Evolutionary conservation across 2,113 vertebrate species (phyloP).

Genomic region (Brienomyrus longianalis): DNA sequence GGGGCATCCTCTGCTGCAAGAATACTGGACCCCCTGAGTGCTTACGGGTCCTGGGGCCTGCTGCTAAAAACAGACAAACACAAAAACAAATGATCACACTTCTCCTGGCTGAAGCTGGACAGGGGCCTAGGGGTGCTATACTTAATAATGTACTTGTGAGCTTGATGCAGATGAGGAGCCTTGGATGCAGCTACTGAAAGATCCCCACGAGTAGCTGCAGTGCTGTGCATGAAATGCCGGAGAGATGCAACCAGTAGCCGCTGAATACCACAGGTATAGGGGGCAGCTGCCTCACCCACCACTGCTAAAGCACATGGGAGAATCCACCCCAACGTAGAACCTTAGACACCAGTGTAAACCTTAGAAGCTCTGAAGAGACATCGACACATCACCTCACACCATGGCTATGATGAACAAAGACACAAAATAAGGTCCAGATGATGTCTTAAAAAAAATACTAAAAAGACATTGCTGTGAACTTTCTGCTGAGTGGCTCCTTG

Average conservation of each 20-base stretch:
- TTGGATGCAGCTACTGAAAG: background rate
- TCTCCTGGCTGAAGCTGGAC: background rate
- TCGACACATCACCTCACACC: background rate
- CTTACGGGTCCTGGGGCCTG: background rate
- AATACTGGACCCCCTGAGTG: background rate
- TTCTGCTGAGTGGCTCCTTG: too few relatives aligned
- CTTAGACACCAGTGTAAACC: too few relatives aligned
- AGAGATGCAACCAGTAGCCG: background rate
- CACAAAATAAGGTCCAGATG: background rate
- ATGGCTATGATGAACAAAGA: background rate
- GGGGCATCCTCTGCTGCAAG: background rate
- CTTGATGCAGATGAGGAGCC: background rate
- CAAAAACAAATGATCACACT: background rate
- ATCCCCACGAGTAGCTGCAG: background rate
- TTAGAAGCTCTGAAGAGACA: too few relatives aligned
- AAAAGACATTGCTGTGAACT: too few relatives aligned
- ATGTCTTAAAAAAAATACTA: background rate
- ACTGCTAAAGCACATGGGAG: background rate
- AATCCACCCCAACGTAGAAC: background rate
- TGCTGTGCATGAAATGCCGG: background rate
- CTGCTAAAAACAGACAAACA: background rate
- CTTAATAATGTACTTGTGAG: background rate
- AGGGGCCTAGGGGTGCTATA: background rate
- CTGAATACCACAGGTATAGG: background rate
- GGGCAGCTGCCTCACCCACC: background rate